phyloP scores from a whole-genome alignment of 2,113 vertebrate species.

The Willisornis vidua region DNA sequence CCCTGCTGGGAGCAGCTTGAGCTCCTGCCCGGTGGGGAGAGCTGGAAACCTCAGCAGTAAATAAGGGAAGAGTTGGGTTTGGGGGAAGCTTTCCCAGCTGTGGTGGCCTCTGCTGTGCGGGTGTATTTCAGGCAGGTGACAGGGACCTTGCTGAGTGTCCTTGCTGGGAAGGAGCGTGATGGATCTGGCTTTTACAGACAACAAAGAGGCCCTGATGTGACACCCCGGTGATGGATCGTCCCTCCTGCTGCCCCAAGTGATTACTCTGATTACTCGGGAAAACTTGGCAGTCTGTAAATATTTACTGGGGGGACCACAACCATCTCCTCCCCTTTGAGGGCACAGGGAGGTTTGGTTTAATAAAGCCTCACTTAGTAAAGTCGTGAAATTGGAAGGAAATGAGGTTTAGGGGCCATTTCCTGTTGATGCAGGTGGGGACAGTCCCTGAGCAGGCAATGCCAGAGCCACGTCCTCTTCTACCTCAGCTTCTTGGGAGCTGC shows the following conservation, averaged over 20 bases:
- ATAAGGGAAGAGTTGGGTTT: neutral
- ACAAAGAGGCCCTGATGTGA: constrained; percentile 67
- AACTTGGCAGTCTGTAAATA: constrained; percentile 53
- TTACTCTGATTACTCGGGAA: constrained; percentile 42
- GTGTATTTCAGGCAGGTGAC: constrained; percentile 58
- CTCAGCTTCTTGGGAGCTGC: neutral
- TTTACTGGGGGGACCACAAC: neutral
- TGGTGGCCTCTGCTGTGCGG: constrained; percentile 22
- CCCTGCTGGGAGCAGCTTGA: neutral
- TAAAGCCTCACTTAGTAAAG: neutral
- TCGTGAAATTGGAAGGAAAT: rapidly evolving
- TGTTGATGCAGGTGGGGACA: neutral
- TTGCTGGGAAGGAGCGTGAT: constrained; percentile 65
- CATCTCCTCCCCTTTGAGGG: neutral
- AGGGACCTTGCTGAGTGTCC: constrained; percentile 70
- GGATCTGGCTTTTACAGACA: constrained; percentile 64
- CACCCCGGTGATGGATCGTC: constrained; percentile 66
- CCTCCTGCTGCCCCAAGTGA: constrained; percentile 54
- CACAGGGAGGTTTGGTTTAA: neutral
- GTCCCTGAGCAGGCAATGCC: rapidly evolving
- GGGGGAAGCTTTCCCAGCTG: neutral
- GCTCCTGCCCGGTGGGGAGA: neutral
- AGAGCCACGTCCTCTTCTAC: neutral
- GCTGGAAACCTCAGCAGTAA: neutral
- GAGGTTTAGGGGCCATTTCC: rapidly evolving